These are phyloP conservation scores for Dipodomys stephensi DNA, from an alignment of 2,113 vertebrate species.

Conservation along the genomic window DNA sequence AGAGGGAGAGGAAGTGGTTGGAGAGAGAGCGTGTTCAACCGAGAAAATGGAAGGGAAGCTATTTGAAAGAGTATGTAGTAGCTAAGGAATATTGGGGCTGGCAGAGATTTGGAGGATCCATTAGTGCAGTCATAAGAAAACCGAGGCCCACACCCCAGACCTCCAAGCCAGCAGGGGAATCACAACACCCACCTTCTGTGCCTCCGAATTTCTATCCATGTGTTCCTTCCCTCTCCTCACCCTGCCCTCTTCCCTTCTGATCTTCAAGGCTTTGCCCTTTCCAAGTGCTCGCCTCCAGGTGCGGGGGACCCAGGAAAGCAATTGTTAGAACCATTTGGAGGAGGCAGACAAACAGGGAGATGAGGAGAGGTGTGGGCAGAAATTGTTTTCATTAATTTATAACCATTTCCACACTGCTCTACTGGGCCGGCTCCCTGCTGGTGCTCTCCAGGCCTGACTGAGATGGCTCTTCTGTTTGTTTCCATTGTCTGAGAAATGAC, in stretches of 20 bases:
- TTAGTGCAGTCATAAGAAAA: not conserved
- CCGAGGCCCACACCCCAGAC: not conserved
- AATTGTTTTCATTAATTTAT: slow-evolving; percentile 46
- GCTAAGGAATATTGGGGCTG: not conserved
- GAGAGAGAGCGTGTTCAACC: not conserved
- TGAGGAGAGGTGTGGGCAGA: not conserved
- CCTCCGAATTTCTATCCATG: not conserved
- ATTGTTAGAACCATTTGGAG: not conserved
- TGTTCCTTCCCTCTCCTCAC: not conserved
- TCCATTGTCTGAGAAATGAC: slow-evolving; percentile 78
- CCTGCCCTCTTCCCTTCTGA: not conserved
- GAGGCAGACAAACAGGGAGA: not conserved
- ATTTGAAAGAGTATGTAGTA: not conserved
- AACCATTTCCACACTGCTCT: slow-evolving; percentile 54
- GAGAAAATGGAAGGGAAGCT: not conserved
- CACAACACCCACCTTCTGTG: not conserved
- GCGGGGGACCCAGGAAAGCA: not conserved
- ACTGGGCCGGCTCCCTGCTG: slow-evolving; percentile 66
- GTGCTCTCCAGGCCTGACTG: slow-evolving; percentile 41
- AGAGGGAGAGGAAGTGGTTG: not conserved
- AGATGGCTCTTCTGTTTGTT: slow-evolving; percentile 78
- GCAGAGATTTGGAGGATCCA: not conserved
- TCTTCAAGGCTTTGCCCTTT: not conserved
- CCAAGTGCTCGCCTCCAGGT: not conserved
- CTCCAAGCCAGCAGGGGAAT: not conserved